phyloP scores from a whole-genome alignment of 2,797 vertebrate genomes.

The Fratercula arctica region DNA sequence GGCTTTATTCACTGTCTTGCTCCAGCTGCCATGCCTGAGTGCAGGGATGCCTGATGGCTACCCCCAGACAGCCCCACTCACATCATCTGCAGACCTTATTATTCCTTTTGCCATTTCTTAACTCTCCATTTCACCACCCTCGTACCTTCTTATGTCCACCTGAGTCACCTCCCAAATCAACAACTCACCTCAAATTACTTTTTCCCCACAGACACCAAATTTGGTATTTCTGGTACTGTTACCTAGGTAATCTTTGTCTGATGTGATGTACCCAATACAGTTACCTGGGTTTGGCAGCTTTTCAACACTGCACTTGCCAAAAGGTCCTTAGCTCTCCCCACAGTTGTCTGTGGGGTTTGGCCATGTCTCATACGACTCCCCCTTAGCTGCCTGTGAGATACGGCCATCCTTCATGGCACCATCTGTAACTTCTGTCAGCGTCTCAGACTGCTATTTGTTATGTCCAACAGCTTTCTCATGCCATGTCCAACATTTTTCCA shows the following conservation, averaged over 20 bases:
- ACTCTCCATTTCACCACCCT: not conserved
- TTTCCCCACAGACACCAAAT: not conserved
- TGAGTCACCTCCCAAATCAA: not conserved
- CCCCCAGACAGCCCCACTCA: not conserved
- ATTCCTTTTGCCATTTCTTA: not conserved
- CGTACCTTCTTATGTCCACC: not conserved
- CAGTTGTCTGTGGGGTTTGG: not conserved
- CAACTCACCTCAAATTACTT: not conserved
- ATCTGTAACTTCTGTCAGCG: not conserved
- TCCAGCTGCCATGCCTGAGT: not conserved
- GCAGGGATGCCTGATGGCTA: not conserved
- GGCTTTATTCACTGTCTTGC: not conserved
- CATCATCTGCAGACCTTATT: not conserved
- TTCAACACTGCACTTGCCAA: not conserved
- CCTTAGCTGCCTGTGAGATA: not conserved
- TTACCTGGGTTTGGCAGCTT: not conserved
- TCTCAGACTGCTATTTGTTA: not conserved
- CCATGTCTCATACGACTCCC: not conserved
- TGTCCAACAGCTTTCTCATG: not conserved
- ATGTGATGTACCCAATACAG: not conserved
- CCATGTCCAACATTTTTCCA: not conserved
- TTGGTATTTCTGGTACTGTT: not conserved
- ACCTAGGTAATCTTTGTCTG: not conserved
- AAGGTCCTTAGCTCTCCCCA: rapidly evolving
- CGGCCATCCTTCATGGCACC: not conserved